Evolutionary conservation across 2,797 vertebrate genomes (phyloP).

Genomic region (Silurus lanzhouensis): DNA sequence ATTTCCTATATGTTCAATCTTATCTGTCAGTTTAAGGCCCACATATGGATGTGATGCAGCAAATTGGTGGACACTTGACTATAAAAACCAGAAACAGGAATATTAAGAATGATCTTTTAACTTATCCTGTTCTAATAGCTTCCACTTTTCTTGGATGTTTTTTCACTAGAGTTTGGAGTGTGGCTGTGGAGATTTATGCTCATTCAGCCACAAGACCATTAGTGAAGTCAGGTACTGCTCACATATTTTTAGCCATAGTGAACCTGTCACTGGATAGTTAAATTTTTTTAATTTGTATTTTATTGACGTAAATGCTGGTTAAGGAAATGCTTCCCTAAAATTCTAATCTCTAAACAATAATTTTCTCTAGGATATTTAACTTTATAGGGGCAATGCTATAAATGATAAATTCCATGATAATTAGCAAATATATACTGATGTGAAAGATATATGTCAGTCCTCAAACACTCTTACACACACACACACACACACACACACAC

Average conservation of each 20-base stretch:
- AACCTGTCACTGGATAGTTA: background rate
- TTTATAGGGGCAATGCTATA: background rate
- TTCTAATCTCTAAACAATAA: background rate
- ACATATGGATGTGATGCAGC: no score
- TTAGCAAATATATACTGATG: background rate
- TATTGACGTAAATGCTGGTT: background rate
- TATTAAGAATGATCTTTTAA: background rate
- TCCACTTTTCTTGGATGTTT: background rate
- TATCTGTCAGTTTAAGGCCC: background rate
- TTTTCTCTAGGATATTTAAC: background rate
- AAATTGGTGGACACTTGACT: background rate
- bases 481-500: no score
- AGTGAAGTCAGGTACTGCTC: background rate
- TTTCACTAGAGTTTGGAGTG: background rate
- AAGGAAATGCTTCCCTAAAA: background rate
- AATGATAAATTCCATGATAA: background rate
- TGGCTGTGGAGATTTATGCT: background rate
- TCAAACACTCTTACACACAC: background rate
- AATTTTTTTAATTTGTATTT: background rate
- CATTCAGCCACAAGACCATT: background rate
- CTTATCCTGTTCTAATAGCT: background rate
- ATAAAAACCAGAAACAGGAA: background rate
- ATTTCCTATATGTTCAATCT: background rate
- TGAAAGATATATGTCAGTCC: background rate
- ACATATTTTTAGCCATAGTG: background rate